Percentiles rank a stretch among this genome's conserved stretches.
phyloP scores from a whole-genome alignment of 1,140 invertebrate genomes.

The Drosophila elegans region DNA sequence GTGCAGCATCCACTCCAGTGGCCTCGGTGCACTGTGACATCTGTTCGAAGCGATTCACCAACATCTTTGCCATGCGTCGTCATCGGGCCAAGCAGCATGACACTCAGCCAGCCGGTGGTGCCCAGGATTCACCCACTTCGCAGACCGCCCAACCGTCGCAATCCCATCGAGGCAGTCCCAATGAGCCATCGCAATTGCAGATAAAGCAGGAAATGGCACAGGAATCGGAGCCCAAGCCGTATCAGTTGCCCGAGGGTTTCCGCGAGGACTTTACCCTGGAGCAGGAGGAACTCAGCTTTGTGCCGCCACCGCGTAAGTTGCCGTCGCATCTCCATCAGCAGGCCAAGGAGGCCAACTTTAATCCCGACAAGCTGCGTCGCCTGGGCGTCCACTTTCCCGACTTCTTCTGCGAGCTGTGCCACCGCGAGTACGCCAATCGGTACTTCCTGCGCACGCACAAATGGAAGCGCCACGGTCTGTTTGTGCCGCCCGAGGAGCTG shows the following conservation, averaged over 20 bases:
- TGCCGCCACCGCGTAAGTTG: slow-evolving; percentile 86
- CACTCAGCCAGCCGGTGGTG: slow-evolving; percentile 5
- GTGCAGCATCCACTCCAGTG: neutral
- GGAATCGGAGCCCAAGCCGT: slow-evolving; percentile 36
- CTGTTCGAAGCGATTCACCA: slow-evolving; percentile 86
- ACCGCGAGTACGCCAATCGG: slow-evolving; percentile 98
- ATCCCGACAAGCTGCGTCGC: slow-evolving; percentile 89
- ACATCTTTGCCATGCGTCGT: slow-evolving; percentile 86
- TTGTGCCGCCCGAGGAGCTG: slow-evolving; percentile 86
- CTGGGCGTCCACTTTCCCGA: slow-evolving; percentile 94
- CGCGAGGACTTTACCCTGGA: slow-evolving; percentile 85
- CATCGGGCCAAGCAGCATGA: slow-evolving; percentile 86
- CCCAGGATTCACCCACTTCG: slow-evolving; percentile 39
- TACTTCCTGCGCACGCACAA: slow-evolving; percentile 97
- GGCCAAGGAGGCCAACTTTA: slow-evolving; percentile 88
- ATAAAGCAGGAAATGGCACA: slow-evolving; percentile 37
- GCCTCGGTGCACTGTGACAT: slow-evolving; percentile 85
- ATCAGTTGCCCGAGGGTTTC: slow-evolving; percentile 81
- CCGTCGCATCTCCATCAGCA: slow-evolving; percentile 88
- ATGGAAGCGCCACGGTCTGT: slow-evolving; percentile 91
- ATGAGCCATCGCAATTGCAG: slow-evolving; percentile 14
- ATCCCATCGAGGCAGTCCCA: slow-evolving; percentile 46
- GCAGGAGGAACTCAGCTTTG: slow-evolving; percentile 86
- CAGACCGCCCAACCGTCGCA: slow-evolving; percentile 20
- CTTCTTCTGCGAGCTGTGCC: slow-evolving; percentile 97